Evolutionary conservation across 2,797 vertebrate species (phyloP).

Genomic region (Cyclopterus lumpus): DNA sequence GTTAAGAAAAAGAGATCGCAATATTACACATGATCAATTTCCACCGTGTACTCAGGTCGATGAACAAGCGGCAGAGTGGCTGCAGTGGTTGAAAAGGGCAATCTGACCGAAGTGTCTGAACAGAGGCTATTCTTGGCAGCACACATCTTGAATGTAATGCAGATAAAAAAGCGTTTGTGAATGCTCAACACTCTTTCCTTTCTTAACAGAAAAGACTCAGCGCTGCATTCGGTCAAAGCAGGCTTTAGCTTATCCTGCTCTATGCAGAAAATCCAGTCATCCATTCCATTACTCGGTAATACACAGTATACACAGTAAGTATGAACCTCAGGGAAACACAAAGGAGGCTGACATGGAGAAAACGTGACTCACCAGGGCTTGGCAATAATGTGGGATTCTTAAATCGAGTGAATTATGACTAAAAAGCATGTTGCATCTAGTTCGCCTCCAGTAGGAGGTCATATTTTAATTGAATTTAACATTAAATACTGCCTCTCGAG

Average conservation of each 20-base stretch:
- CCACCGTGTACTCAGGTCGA: constrained; percentile 7
- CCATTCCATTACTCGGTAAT: constrained; percentile 11
- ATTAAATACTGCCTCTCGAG: constrained; percentile 31
- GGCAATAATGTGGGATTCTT: constrained; percentile 19
- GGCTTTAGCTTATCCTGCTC: constrained; percentile 11
- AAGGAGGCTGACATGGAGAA: constrained; percentile 23
- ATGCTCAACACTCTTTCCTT: constrained; percentile 34
- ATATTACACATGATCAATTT: constrained; percentile 29
- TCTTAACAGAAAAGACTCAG: constrained; percentile 28
- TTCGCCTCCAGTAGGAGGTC: constrained; percentile 20
- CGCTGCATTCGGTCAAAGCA: constrained; percentile 29
- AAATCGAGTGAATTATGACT: constrained; percentile 29
- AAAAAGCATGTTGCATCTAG: constrained; percentile 4
- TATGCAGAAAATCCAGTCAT: constrained; percentile 30
- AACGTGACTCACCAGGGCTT: constrained; percentile 23
- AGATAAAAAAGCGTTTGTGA: constrained; percentile 52
- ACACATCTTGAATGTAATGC: constrained; percentile 18
- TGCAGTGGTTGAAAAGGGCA: constrained; percentile 43
- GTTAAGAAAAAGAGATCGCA: neutral
- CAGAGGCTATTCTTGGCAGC: constrained; percentile 57
- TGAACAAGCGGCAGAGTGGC: constrained; percentile 30
- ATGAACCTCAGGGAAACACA: constrained; percentile 35
- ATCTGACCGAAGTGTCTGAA: constrained; percentile 57
- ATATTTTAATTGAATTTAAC: constrained; percentile 30
- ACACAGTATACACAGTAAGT: neutral